A percentile compares a stretch with the other conserved stretches of the same genome.
These are phyloP conservation scores for Tetranychus piercei DNA, from an alignment of 2,888 invertebrate species.

Conservation along the genomic window DNA sequence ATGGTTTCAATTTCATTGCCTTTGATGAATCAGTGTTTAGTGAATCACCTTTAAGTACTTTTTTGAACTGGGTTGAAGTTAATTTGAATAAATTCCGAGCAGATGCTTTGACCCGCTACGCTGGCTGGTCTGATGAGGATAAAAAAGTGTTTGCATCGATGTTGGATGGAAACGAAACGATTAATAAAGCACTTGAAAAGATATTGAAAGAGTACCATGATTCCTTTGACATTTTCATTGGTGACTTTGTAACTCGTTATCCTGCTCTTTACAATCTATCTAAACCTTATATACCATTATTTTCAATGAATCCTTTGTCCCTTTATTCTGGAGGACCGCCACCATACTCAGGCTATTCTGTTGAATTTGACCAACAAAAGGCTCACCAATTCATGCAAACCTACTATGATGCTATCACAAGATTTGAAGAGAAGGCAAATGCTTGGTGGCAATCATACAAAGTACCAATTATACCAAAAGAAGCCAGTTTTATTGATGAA, in stretches of 20 bases:
- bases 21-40: not conserved
- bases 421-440: not conserved
- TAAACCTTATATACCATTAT: not conserved
- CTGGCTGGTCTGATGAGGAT: not conserved
- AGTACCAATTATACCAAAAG: not conserved
- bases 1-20: not conserved
- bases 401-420: not conserved
- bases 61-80: not conserved
- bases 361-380: slow-evolving; percentile 1
- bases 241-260: not conserved
- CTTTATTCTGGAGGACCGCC: not conserved
- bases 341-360: slow-evolving; percentile 9
- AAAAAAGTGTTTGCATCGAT: not conserved
- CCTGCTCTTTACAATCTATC: not conserved
- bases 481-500: not conserved
- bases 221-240: not conserved
- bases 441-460: not conserved
- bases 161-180: not conserved
- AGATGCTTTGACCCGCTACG: not conserved
- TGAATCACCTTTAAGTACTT: not conserved
- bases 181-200: not conserved
- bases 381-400: slow-evolving; percentile 3
- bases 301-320: not conserved
- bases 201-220: not conserved
- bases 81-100: not conserved